These are phyloP conservation scores for Brachyptera risi DNA, from an alignment of 2,888 invertebrate species.

Conservation along the genomic window DNA sequence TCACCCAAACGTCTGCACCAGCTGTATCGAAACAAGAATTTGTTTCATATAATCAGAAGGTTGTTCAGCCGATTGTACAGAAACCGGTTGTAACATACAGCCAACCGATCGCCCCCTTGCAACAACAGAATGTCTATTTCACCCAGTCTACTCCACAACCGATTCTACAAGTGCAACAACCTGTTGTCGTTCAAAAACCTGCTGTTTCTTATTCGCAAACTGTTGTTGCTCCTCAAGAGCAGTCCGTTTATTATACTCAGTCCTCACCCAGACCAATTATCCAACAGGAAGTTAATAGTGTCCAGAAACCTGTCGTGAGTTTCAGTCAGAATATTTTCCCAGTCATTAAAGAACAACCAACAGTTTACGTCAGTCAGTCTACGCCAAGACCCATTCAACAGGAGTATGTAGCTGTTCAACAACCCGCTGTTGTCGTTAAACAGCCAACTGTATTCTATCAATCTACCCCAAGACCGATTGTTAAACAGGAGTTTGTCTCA, in stretches of 20 bases:
- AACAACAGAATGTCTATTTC: neutral
- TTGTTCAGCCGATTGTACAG: neutral
- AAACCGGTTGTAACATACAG: neutral
- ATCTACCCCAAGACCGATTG: neutral
- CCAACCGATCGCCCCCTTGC: neutral
- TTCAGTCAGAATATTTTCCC: too few species aligned
- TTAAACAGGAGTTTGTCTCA: neutral
- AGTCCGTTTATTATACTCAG: too few species aligned
- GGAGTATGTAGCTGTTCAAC: neutral
- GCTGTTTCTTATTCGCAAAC: too few species aligned
- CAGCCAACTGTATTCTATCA: neutral
- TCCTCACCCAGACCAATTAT: neutral
- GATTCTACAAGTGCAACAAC: neutral
- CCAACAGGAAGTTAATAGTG: neutral
- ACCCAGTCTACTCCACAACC: neutral
- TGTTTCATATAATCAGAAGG: too few species aligned
- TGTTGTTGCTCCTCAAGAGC: too few species aligned
- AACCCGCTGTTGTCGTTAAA: neutral
- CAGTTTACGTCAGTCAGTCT: slow-evolving; percentile 43
- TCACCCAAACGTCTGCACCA: too few species aligned
- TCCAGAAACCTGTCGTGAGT: too few species aligned
- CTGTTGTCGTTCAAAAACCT: too few species aligned
- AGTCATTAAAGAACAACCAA: too few species aligned
- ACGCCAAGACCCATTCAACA: slow-evolving; percentile 34
- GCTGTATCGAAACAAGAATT: too few species aligned